Evolutionary conservation across 2,888 invertebrate genomes (phyloP), one percentile per base, ranked within the genome.

Genomic region (Sphinx pinastri): DNA sequence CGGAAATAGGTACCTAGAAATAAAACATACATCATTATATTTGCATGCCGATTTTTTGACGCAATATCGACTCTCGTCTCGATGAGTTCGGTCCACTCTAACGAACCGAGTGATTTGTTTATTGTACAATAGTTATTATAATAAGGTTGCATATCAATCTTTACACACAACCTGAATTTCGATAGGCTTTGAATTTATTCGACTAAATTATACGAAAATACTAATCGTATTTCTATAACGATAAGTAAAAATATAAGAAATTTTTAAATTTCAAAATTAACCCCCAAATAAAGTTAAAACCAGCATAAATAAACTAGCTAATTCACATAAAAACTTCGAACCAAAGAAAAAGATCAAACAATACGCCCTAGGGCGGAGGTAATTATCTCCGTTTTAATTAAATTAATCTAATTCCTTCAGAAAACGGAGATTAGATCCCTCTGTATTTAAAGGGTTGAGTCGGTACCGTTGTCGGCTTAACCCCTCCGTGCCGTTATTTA

Each of bases 371-470:
- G 76, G 72, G 77, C 54, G 54, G 11, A 49, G 75, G 83, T 84
- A 86, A 88, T 87, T 85, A 83, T 81, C 78, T 74, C 80, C 84
- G 86, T 86, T 87, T 88, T 85, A 86, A 87, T 84, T 87, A 86
- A 88, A 84, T 81, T 77, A 77, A 81, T 80, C 81, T 84, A 85
- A 86, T 83, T 82, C 80, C 79, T 70, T 76, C 75, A 77, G 82
- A 83, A 83, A 81, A 75, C 82, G 81, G 79, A 82, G 83, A 84
- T 85, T 84, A 77, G 73, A 49, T 47, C 71, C 70, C 72, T 70
- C 72, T 72, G 75, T 77, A 76, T 76, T 77, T 77, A 74, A 75
- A 76, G 70, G 74, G 74, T 69, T 71, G 70, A 66, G 60, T 71
- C 69, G 71, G 72, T 74, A 71, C 77, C 73, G 73, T 75, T 78